phyloP scores from a whole-genome alignment of 2,113 vertebrate species.

The Malurus melanocephalus region DNA sequence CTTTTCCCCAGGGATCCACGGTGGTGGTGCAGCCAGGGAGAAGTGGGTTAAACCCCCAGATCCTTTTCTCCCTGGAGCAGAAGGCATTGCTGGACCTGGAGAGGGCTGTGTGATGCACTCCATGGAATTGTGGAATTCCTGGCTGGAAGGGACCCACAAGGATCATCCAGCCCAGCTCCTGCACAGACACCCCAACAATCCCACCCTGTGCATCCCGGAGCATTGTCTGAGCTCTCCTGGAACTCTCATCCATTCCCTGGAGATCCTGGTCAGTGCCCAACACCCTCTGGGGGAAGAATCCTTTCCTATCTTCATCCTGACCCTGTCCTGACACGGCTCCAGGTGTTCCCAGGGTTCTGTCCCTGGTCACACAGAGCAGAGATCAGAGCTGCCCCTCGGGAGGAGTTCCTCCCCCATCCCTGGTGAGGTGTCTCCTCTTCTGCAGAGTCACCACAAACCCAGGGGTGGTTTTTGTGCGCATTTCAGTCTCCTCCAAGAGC shows the following conservation, averaged over 20 bases:
- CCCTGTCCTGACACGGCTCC: background rate
- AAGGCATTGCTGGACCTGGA: background rate
- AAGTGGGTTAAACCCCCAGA: background rate
- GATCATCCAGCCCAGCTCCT: background rate
- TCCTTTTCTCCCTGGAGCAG: accelerated
- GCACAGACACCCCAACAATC: background rate
- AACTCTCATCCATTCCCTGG: background rate
- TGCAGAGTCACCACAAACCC: background rate
- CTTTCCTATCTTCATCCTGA: background rate
- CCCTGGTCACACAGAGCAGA: background rate
- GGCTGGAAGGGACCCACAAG: background rate
- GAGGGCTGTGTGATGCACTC: background rate
- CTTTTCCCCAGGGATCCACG: accelerated
- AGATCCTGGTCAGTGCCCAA: accelerated
- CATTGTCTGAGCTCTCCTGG: accelerated
- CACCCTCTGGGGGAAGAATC: background rate
- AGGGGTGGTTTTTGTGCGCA: accelerated
- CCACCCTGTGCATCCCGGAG: background rate
- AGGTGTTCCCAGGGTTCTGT: background rate
- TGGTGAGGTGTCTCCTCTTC: background rate
- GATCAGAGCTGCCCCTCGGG: accelerated
- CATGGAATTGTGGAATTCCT: background rate
- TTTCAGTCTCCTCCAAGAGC: background rate
- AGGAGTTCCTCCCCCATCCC: background rate
- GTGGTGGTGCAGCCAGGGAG: background rate